A percentile compares a stretch with the other conserved stretches of the same genome.
These are phyloP conservation scores for Camptogramma bilineatum DNA, from an alignment of 2,888 invertebrate species.

Conservation along the genomic window DNA sequence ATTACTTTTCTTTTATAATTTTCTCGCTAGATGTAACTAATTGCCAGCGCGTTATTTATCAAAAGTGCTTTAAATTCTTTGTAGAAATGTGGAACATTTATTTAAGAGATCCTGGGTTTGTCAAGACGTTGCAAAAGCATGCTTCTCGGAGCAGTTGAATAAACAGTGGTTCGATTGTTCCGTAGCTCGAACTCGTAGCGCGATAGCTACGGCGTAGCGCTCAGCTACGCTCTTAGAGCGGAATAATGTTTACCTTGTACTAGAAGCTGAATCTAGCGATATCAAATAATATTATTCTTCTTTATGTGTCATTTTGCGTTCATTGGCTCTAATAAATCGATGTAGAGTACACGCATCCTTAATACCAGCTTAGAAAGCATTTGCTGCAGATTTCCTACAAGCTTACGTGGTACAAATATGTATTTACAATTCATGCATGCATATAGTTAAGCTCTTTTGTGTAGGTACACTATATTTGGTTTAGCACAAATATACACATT, in stretches of 20 bases:
- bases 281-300: neutral
- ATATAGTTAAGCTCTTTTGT: neutral
- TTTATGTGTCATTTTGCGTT: neutral
- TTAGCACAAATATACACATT: neutral
- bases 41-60: slow-evolving; percentile 12
- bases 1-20: slow-evolving; percentile 32
- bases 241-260: neutral
- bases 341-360: slow-evolving; percentile 1
- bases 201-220: slow-evolving; percentile 22
- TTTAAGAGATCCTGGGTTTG: slow-evolving; percentile 8
- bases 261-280: neutral
- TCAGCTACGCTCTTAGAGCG: slow-evolving; percentile 11
- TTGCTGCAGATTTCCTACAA: slow-evolving; percentile 23
- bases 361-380: slow-evolving; percentile 28
- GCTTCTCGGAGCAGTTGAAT: slow-evolving; percentile 23
- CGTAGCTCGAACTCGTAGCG: slow-evolving; percentile 7
- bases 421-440: neutral
- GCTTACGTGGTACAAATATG: slow-evolving; percentile 19
- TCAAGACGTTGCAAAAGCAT: slow-evolving; percentile 14
- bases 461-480: neutral
- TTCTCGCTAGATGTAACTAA: slow-evolving; percentile 23
- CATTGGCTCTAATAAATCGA: slow-evolving; percentile 4
- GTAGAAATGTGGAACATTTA: slow-evolving; percentile 6
- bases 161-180: slow-evolving; percentile 28
- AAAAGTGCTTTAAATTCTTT: slow-evolving; percentile 12